Evolutionary conservation across 2,797 vertebrate genomes (phyloP), one percentile per base, ranked within the genome.

Genomic region (Danio choprae): DNA sequence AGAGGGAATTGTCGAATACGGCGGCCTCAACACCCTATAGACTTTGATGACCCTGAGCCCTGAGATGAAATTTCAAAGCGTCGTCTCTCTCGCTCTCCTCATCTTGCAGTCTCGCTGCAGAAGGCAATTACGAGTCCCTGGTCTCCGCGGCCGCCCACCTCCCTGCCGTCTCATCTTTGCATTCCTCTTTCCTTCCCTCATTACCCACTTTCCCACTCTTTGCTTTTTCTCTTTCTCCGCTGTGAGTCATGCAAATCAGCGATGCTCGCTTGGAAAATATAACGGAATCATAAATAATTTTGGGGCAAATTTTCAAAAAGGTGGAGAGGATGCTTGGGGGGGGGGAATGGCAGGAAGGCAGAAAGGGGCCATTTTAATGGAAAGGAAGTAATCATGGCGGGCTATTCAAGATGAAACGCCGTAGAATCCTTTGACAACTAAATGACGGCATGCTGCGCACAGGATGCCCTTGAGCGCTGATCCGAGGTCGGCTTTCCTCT

Each of bases 1-100:
- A 55, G 72, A 70, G 71, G 58, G 82, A 84, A 55, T 77, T 67
- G 77, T 73, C 43, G 43, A 82, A 77, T 65, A 75, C 9, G 15
- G 53, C 36, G 63, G 69, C 81, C 73, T 55, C 41, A 11, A 81
- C 53, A 73, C 70, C 64, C 38, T 29, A 67, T 60, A 77, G 74
- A 59, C 44, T 64, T 64, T 72, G 43, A 77, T 60, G 81, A 55
- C 76, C 44, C 59, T 58, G 74, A 53, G 41, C 46, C 68, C 51
- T 70, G 43, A 67, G 84, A 85, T 85, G 72, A 79, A 70, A 83
- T 86, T 86, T 86, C 81, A 85, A 82, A 87, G 83, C 64, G 59
- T 41, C 55, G 36, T 55, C 79, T 65, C 72, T 29, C 73, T 65
- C 59, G 60, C 77, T 75, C 20, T 60, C 65, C 74, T 74, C 59